Conservation (phyloP, 2,888 invertebrate species). For the Linyphia triangularis region DNA sequence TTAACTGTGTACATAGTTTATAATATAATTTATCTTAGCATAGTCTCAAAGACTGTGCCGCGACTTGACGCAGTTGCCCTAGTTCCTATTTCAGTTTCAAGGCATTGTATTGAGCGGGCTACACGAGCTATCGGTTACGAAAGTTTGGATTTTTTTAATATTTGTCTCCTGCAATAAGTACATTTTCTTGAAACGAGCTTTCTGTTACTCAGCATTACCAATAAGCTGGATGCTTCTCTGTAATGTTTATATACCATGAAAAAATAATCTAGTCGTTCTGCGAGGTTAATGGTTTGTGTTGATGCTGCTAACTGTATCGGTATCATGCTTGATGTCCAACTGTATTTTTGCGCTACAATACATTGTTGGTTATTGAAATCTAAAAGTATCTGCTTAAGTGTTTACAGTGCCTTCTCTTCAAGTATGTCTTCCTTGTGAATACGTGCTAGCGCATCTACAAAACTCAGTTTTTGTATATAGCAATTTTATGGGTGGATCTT, state of each 20-base stretch:
- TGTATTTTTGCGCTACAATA: slow-evolving; percentile 6
- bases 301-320: slow-evolving; percentile 21
- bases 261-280: slow-evolving; percentile 71
- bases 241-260: slow-evolving; percentile 54
- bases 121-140: neutral
- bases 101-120: slow-evolving; percentile 26
- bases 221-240: slow-evolving; percentile 50
- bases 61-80: slow-evolving; percentile 48
- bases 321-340: slow-evolving; percentile 1
- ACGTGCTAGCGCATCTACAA: slow-evolving; percentile 43
- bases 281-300: slow-evolving; percentile 52
- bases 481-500: slow-evolving; percentile 60
- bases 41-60: slow-evolving; percentile 53
- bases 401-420: slow-evolving; percentile 64
- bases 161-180: neutral
- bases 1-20: slow-evolving; percentile 62
- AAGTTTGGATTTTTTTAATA: neutral
- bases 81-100: slow-evolving; percentile 71
- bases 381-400: slow-evolving; percentile 28
- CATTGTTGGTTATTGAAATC: slow-evolving; percentile 17
- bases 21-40: slow-evolving; percentile 51
- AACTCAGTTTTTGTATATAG: slow-evolving; percentile 70
- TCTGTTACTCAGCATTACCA: slow-evolving; percentile 29
- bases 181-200: slow-evolving; percentile 8
- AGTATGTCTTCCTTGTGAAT: slow-evolving; percentile 66